phyloP scores from a whole-genome alignment of 2,113 vertebrate species.

The Platichthys stellatus region DNA sequence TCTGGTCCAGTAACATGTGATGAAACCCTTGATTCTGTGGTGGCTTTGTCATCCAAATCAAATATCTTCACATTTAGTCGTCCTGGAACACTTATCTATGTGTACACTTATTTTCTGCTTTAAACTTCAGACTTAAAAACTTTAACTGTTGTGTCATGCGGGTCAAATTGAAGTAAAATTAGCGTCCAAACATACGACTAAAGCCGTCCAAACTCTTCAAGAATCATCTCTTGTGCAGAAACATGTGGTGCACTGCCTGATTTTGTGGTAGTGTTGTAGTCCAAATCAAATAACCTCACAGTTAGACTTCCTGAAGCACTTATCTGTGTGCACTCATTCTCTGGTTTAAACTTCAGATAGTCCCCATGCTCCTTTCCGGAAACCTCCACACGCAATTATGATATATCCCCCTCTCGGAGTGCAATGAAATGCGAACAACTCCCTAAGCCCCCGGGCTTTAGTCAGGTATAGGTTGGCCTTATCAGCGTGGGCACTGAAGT shows the following conservation, averaged over 20 bases:
- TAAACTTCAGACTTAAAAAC: not conserved
- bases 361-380: conserved; percentile 1
- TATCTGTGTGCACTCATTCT: conserved; percentile 17
- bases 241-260: conserved; percentile 25
- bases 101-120: conserved; percentile 17
- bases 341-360: conserved; percentile 21
- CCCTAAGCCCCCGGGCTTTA: conserved; percentile 61
- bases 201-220: conserved; percentile 3
- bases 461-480: conserved; percentile 60
- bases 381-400: conserved; percentile 3
- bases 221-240: conserved; percentile 21
- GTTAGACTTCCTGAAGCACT: conserved; percentile 22
- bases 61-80: no score
- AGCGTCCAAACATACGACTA: conserved; percentile 20
- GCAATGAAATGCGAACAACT: conserved; percentile 55
- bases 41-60: no score
- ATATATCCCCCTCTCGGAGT: conserved; percentile 7
- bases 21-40: no score
- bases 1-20: no score
- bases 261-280: conserved; percentile 5
- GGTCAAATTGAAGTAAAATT: conserved; percentile 5
- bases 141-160: not conserved
- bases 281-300: conserved; percentile 23
- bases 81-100: not conserved
- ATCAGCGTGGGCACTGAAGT: conserved; percentile 46